Conservation (phyloP, 2,113 vertebrate species). For the Rallus limicola region DNA sequence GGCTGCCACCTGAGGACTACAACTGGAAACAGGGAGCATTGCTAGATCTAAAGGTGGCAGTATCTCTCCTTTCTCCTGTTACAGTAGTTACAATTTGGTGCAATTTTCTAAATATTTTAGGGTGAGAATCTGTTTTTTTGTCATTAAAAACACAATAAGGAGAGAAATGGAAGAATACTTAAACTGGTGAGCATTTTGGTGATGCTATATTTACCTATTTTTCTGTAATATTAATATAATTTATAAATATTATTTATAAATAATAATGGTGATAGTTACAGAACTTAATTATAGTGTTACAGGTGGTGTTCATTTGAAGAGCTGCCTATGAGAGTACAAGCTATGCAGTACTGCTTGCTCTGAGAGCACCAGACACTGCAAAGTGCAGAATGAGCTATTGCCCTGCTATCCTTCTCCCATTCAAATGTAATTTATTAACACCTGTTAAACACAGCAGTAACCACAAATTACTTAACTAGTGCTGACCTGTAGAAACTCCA, state of each 20-base stretch:
- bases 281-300: background rate
- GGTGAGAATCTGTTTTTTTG: background rate
- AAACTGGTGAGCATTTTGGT: background rate
- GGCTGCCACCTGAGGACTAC: too few relatives aligned
- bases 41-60: too few relatives aligned
- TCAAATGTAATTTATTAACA: conserved; percentile 7
- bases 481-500: background rate
- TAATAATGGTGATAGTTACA: background rate
- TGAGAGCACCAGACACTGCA: background rate
- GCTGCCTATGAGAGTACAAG: background rate
- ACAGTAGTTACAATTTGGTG: background rate
- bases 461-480: background rate
- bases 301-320: background rate
- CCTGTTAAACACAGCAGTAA: background rate
- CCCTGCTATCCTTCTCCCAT: background rate
- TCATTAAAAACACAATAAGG: background rate
- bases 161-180: background rate
- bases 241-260: background rate
- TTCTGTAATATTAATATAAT: background rate
- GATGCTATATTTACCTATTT: background rate
- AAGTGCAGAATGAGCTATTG: background rate
- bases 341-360: background rate
- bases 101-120: background rate
- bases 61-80: background rate
- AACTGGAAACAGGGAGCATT: too few relatives aligned